Conservation (phyloP, 2,888 invertebrate genomes). For the Nyleta sp. region DNA sequence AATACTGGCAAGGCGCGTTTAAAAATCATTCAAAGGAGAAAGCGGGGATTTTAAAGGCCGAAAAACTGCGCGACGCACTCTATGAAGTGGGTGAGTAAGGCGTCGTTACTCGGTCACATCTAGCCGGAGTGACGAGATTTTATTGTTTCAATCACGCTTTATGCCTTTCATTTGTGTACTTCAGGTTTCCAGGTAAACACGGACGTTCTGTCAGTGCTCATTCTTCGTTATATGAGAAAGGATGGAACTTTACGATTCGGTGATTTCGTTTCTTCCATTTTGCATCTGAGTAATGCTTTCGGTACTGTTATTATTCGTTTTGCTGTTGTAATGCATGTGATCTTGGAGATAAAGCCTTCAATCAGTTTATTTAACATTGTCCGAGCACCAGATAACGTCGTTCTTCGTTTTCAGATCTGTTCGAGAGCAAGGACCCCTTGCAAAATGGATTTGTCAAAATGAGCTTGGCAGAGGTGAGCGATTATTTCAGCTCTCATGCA, state of each 20-base stretch:
- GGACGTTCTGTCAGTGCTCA: slow-evolving; percentile 91
- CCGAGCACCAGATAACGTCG: background rate
- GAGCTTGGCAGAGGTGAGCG: slow-evolving; percentile 89
- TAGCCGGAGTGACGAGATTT: slow-evolving; percentile 10
- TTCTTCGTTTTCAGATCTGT: slow-evolving; percentile 84
- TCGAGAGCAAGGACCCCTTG: slow-evolving; percentile 90
- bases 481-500: background rate
- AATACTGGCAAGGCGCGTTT: slow-evolving; percentile 95
- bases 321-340: slow-evolving; percentile 24
- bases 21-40: slow-evolving; percentile 95
- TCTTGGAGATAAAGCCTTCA: slow-evolving; percentile 13
- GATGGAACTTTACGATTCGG: slow-evolving; percentile 96
- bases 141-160: slow-evolving; percentile 48
- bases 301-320: slow-evolving; percentile 84
- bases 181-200: slow-evolving; percentile 92
- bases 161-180: slow-evolving; percentile 53
- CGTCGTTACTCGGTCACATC: background rate
- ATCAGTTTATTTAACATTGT: slow-evolving; percentile 16
- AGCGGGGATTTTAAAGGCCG: slow-evolving; percentile 94
- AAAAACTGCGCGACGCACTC: slow-evolving; percentile 92
- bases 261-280: slow-evolving; percentile 94
- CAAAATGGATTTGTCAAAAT: slow-evolving; percentile 92
- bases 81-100: slow-evolving; percentile 88
- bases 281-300: slow-evolving; percentile 94
- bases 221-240: slow-evolving; percentile 94